Evolutionary conservation across 2,113 vertebrate species (phyloP), one percentile per base, ranked within the genome.

Genomic region (Falco punctatus): DNA sequence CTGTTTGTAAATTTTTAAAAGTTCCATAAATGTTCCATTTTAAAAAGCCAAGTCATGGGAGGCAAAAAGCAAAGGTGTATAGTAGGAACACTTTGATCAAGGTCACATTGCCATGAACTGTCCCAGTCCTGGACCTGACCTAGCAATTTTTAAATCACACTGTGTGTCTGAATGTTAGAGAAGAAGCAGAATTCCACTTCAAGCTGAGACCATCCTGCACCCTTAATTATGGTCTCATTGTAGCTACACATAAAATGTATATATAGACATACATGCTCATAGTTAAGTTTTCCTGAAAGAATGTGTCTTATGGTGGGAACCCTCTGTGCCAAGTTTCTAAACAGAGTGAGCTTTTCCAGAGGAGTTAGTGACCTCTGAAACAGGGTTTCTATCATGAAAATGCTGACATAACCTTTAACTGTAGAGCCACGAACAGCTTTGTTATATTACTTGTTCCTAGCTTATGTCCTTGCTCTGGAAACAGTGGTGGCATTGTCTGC

Each of bases 401-500:
- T 88, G 95, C 96, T 97, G 97, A 97, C 97, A 97, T 95, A 97
- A 96, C 86, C 78, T 96, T 97, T 96, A 97, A 86, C 92, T 73
- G 69, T 87, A 85, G 81, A 94, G 52, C 90, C 91, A 90, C 65
- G 0, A 94, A 88, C 82, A 95, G 95, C 93, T 96, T 97, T 95
- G 79, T 91, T 96, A 57, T 88, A 91, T 97, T 91, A 95, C 95
- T 91, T 85, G 54, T 82, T 91, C 70, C 55, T 96, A 94, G 89
- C 90, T 94, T n/a, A 4, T 71, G 89, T 95, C 96, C 92, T 61
- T 69, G 64, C 62, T 96, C 57, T 91, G 82, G 52, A 88, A 97
- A 98, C 97, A 98, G 96, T 95, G 94, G 88, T 83, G 55, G 82
- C 86, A 97, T 97, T 98, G 98, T 98, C 93, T 96, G 65, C 88